Base-by-base conservation (phyloP, 1,140 invertebrate species). In the Lucilia cuprina region DNA sequence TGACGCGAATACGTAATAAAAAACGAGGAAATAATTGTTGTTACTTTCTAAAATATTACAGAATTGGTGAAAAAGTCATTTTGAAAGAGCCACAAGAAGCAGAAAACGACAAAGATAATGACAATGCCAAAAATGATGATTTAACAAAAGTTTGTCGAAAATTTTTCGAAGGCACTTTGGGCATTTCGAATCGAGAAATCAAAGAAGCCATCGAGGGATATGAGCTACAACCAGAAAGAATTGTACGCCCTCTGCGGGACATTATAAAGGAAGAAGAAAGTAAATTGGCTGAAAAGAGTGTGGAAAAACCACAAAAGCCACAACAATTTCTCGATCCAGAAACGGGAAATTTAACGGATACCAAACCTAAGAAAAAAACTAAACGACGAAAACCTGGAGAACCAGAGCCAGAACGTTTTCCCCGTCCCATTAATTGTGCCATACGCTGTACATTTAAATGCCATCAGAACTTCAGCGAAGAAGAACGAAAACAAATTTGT, bases 361-460 rank as follows among this genome's bases (percentile, higher is more conserved):
- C 65, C 3, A 78, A 78, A 7, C 25, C 65, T 19, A 17, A 19
- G n/a, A 78, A 83, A 65, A 85, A 80, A 83, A 47, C 41, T 2
- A 35, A 14, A 35, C 25, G 60, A 3, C 50, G 50, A 9, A 70
- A 82, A 35, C 60, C 50, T 5, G 82, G 60, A 9, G 82, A 80
- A 0, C 77, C 77, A 9, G n/a, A 25, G 50, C 77, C 41, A 10
- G 65, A 74, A 74, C 84, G 82, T 34, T 34, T 82, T 47, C 84
- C 84, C 49, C 74, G 77, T 25, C 84, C 84, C 19, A 82, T 85
- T 17, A 83, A 85, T 83, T 85, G 84, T 19, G 82, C 74, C 35
- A 75, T 78, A 80, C 65, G 83, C n/a, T 85, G 84, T 65, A 41
- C n/a, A 19, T 70, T 70, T 25, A 85, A 85, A 30, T 85, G 84